Conservation (phyloP, 2,888 invertebrate species). For the Drosophila austrosaltans region DNA sequence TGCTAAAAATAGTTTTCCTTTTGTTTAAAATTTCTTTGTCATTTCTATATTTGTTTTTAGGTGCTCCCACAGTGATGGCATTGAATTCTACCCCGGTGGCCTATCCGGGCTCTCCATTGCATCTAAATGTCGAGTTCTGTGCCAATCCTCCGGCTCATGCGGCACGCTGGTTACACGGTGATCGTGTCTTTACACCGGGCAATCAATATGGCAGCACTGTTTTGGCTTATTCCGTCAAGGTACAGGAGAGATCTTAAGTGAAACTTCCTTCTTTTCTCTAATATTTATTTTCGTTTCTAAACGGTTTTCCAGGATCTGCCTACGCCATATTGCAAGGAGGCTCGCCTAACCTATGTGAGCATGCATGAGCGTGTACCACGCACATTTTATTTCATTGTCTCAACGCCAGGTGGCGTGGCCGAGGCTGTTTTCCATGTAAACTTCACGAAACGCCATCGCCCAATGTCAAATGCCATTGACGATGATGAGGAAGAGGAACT, state of each 20-base stretch:
- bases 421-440: slow-evolving; percentile 83
- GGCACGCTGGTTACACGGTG: slow-evolving; percentile 83
- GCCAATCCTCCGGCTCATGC: slow-evolving; percentile 88
- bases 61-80: slow-evolving; percentile 88
- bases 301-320: slow-evolving; percentile 80
- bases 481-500: slow-evolving; percentile 83
- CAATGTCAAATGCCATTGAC: slow-evolving; percentile 82
- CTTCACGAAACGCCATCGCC: slow-evolving; percentile 83
- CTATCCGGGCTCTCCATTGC: slow-evolving; percentile 88
- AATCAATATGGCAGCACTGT: slow-evolving; percentile 84
- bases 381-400: slow-evolving; percentile 83
- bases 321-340: slow-evolving; percentile 84
- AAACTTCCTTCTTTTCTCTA: not conserved
- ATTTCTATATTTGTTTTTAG: slow-evolving; percentile 83
- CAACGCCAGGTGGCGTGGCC: slow-evolving; percentile 83
- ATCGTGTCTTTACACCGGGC: slow-evolving; percentile 83
- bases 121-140: slow-evolving; percentile 89
- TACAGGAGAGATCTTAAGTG: slow-evolving; percentile 46
- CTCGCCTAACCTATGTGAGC: slow-evolving; percentile 83
- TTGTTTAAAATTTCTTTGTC: not conserved
- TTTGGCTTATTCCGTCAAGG: slow-evolving; percentile 83
- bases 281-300: not conserved
- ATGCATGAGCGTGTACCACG: slow-evolving; percentile 84
- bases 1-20: slow-evolving; percentile 11
- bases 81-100: slow-evolving; percentile 88